A percentile compares a stretch with the other conserved stretches of the same genome.
Conservation (phyloP, 2,888 invertebrate genomes). For the Scaptomyza parva region DNA sequence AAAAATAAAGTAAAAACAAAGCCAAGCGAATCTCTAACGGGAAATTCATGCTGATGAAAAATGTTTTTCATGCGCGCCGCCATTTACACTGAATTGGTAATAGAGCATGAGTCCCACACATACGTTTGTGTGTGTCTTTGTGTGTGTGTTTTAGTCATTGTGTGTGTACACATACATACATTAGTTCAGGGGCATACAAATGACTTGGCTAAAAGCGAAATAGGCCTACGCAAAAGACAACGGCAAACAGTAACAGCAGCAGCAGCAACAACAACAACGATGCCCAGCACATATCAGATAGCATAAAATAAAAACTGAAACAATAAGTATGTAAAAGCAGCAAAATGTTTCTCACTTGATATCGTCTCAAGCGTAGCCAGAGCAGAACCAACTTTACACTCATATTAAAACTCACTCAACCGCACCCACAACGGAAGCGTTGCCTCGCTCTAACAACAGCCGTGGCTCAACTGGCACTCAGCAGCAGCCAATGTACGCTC, state of each 20-base stretch:
- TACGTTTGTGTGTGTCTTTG: constrained; percentile 19
- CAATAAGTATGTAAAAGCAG: constrained; percentile 19
- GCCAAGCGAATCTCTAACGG: constrained; percentile 67
- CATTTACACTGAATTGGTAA: constrained; percentile 63
- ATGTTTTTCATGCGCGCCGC: constrained; percentile 73
- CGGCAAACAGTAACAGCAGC: neutral
- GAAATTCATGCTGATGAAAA: constrained; percentile 79
- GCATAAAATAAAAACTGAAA: constrained; percentile 15
- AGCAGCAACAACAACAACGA: constrained; percentile 26
- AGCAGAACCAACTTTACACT: constrained; percentile 25
- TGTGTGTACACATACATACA: constrained; percentile 43
- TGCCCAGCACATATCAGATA: constrained; percentile 20
- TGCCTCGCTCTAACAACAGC: constrained; percentile 28
- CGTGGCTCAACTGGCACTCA: constrained; percentile 29
- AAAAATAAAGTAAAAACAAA: constrained; percentile 57
- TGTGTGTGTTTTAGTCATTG: constrained; percentile 28
- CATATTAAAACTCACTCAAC: constrained; percentile 62
- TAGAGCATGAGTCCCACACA: constrained; percentile 13
- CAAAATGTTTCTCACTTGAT: constrained; percentile 22
- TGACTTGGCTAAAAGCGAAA: constrained; percentile 64
- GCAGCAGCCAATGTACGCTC: constrained; percentile 57
- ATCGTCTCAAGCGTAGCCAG: constrained; percentile 24
- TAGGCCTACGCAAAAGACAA: constrained; percentile 40
- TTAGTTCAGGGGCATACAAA: constrained; percentile 65
- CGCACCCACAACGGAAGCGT: constrained; percentile 62